A percentile compares a stretch with the other conserved stretches of the same genome.
phyloP scores from a whole-genome alignment of 2,113 vertebrate species.

The Probosciger aterrimus region DNA sequence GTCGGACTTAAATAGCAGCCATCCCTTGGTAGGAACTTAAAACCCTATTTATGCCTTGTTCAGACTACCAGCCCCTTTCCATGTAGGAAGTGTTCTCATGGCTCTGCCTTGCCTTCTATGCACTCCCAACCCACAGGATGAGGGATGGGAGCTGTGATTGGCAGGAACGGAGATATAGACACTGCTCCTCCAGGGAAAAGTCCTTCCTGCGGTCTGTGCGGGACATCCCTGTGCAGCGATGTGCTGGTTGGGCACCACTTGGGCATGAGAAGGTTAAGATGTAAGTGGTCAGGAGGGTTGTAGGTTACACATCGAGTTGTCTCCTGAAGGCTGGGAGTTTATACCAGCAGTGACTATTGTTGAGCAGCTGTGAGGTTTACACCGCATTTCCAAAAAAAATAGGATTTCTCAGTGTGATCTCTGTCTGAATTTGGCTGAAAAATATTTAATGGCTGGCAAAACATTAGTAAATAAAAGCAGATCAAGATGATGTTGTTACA shows the following conservation, averaged over 20 bases:
- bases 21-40: neutral
- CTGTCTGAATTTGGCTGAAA: neutral
- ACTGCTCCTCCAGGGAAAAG: neutral
- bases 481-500: conserved; percentile 49
- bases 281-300: neutral
- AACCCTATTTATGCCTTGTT: neutral
- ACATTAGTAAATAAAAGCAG: conserved; percentile 59
- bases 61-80: neutral
- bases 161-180: neutral
- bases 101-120: fast-evolving
- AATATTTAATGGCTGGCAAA: conserved; percentile 40
- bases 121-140: fast-evolving
- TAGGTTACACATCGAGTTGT: neutral
- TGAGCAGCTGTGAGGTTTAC: neutral
- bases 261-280: neutral
- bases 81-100: neutral
- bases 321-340: neutral
- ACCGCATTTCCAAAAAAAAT: neutral
- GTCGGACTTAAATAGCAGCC: neutral
- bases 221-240: neutral
- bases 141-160: neutral
- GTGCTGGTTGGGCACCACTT: neutral
- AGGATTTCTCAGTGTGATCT: neutral
- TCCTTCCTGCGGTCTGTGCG: neutral
- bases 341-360: neutral